A percentile compares a stretch with the other conserved stretches of the same genome.
phyloP scores from a whole-genome alignment of 2,113 vertebrate species.

The Elaphurus davidianus region DNA sequence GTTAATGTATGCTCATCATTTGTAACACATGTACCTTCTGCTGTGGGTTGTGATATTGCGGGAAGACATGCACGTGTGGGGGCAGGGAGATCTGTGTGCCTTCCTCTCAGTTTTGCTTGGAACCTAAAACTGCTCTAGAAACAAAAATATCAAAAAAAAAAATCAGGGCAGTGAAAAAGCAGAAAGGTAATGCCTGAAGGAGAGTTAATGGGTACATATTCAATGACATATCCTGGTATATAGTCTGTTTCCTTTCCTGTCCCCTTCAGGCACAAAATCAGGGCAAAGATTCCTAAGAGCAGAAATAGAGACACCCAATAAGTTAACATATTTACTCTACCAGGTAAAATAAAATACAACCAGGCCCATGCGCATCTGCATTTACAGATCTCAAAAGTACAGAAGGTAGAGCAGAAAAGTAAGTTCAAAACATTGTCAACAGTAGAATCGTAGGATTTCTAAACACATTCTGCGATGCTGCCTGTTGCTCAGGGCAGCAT shows the following conservation, averaged over 20 bases:
- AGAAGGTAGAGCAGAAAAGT: neutral
- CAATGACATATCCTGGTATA: neutral
- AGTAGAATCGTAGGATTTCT: neutral
- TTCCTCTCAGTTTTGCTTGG: neutral
- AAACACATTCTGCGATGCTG: neutral
- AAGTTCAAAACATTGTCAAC: neutral
- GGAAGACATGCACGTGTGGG: neutral
- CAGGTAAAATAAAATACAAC: neutral
- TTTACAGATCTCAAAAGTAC: neutral
- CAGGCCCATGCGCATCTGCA: rapidly evolving
- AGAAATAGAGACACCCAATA: neutral
- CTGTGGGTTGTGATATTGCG: neutral
- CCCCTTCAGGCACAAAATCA: neutral
- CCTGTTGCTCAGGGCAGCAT: neutral
- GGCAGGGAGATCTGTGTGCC: neutral
- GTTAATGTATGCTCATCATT: neutral
- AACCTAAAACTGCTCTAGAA: neutral
- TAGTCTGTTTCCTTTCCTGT: neutral
- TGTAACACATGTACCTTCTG: neutral
- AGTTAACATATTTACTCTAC: neutral
- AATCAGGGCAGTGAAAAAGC: neutral
- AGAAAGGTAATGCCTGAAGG: neutral
- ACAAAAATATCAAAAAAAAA: neutral
- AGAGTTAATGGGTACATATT: neutral
- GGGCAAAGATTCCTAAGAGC: neutral